Percentiles rank a stretch among this genome's conserved stretches.
phyloP scores from a whole-genome alignment of 2,113 vertebrate species.

The Ranitomeya variabilis region DNA sequence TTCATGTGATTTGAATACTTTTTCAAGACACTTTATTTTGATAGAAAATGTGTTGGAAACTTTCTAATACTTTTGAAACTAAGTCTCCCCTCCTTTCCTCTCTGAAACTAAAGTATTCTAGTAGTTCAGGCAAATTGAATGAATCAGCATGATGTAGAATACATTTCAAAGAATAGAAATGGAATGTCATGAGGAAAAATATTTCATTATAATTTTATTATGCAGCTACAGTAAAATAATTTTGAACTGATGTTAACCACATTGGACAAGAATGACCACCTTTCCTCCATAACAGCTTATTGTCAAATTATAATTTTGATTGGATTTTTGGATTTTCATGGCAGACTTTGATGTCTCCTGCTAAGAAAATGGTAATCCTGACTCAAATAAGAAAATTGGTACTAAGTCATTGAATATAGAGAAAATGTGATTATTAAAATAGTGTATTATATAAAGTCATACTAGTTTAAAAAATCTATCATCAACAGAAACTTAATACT shows the following conservation, averaged over 20 bases:
- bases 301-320: slow-evolving; percentile 21
- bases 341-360: neutral
- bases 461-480: neutral
- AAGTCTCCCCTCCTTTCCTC: neutral
- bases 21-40: too few species aligned
- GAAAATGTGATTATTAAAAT: neutral
- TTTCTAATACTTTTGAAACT: neutral
- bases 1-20: too few species aligned
- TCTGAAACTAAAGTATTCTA: neutral
- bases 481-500: neutral
- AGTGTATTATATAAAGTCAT: neutral
- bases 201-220: neutral
- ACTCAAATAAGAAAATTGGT: neutral
- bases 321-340: neutral
- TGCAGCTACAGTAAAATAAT: neutral
- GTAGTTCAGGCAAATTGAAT: neutral
- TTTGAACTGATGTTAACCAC: neutral
- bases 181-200: neutral
- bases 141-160: neutral
- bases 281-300: neutral
- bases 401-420: neutral
- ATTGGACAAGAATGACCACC: neutral
- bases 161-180: neutral
- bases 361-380: neutral
- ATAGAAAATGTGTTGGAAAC: too few species aligned